Base-by-base conservation (phyloP, 2,113 vertebrate genomes). In the Psilopogon haemacephalus region DNA sequence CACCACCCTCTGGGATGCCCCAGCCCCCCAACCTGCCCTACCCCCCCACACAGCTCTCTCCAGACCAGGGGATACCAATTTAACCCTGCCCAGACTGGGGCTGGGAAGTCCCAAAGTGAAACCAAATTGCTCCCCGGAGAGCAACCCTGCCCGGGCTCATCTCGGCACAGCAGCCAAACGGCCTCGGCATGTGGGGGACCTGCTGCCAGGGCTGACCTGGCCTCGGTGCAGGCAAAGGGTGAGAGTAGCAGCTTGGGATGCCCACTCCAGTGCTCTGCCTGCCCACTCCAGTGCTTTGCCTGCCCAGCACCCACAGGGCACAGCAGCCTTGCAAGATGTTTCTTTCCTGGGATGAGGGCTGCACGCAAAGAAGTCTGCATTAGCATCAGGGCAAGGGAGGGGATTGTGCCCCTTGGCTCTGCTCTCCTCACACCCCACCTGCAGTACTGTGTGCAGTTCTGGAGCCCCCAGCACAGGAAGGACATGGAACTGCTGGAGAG, bases 1-100 rank as follows among this genome's bases (percentile, higher is more conserved):
- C 46, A 1, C 33, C 9, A 9, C 44, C 56, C 55, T 30, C 48
- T 0, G 0, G 8, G 38, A 58, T n/a, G n/a, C 20, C 35, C 38
- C 1, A 0, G 5, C 37, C 13, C 11, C 12, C 60, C 55, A 20
- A 21, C 33, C 38, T 3, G 0, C 30, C 16, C 0, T 1, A 42
- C n/a, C 11, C 8, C 42, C 42, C 4, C 1, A 2, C 40, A 18
- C 40, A 18, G 5, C 26, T 12, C 62, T 18, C 70, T 74, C 6
- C 70, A 30, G 35, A 11, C 8, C 0, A 2, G 16, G 64, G 64
- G 9, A n/a, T 60, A 30, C 20, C n/a, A 23, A 6, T 23, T 21
- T 40, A 32, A 59, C 23, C 8, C 27, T 15, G 30, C 30, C 20
- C 4, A 4, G 23, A 4, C 3, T 0, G 1, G 37, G n/a, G 9